Conservation (phyloP, 2,113 vertebrate genomes). For the Emydura subglobosa region DNA sequence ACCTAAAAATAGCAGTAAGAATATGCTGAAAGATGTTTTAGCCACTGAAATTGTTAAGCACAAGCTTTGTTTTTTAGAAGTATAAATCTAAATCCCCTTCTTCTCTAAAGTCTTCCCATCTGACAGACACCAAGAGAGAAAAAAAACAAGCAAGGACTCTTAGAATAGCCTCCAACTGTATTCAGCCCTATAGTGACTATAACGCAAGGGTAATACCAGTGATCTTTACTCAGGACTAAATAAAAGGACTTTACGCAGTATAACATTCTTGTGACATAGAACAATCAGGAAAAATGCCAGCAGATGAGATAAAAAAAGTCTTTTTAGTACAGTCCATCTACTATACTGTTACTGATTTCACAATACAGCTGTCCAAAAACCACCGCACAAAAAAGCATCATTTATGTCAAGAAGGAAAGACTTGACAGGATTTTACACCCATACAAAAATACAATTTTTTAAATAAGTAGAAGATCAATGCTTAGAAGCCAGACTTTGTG, state of each 20-base stretch:
- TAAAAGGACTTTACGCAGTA: constrained; percentile 28
- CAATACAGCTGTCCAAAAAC: not conserved
- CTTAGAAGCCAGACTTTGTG: not conserved
- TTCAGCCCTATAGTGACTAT: constrained; percentile 3
- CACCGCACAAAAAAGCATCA: not conserved
- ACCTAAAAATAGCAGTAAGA: not conserved
- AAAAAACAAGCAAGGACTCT: constrained; percentile 20
- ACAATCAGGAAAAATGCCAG: not conserved
- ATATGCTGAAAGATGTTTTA: not conserved
- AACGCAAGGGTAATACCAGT: constrained; percentile 3
- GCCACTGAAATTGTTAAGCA: not conserved
- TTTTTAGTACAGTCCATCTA: not conserved
- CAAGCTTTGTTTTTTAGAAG: not conserved
- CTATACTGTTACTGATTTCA: not conserved
- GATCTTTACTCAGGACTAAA: constrained; percentile 38
- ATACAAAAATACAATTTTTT: not conserved
- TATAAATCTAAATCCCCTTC: not conserved
- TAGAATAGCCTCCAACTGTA: constrained; percentile 21
- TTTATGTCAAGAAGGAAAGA: not conserved
- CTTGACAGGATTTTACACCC: not conserved
- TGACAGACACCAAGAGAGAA: not conserved
- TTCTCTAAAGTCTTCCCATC: not conserved
- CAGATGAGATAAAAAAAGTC: not conserved
- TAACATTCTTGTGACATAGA: not conserved
- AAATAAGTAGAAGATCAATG: not conserved